Conservation (phyloP, 2,113 vertebrate genomes). For the Tretioscincus oriximinensis region DNA sequence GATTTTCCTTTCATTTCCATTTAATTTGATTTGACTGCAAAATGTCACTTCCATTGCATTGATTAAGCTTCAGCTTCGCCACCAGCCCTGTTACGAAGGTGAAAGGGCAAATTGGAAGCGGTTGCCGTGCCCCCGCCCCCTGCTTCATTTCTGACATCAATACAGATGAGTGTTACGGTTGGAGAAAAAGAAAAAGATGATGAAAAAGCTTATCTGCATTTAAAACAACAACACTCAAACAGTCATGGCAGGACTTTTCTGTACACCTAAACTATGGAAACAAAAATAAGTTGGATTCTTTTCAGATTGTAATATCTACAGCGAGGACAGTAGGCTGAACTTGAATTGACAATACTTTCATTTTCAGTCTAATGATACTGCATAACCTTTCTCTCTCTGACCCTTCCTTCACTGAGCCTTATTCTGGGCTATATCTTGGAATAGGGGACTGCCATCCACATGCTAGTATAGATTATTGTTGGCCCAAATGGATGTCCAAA, state of each 20-base stretch:
- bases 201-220: conserved; percentile 33
- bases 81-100: conserved; percentile 79
- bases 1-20: conserved; percentile 88
- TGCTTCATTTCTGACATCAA: conserved; percentile 65
- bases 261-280: neutral
- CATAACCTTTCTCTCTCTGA: no score
- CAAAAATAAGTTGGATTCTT: no score
- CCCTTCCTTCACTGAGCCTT: no score
- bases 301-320: no score
- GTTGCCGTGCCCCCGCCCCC: conserved; percentile 58
- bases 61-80: conserved; percentile 86
- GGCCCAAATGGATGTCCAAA: no score
- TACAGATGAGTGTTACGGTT: conserved; percentile 57
- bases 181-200: conserved; percentile 7
- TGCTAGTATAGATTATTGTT: no score
- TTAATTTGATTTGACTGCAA: conserved; percentile 94
- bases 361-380: no score
- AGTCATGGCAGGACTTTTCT: neutral
- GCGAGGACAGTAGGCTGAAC: neutral
- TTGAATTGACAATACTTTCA: neutral
- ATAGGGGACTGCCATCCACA: no score
- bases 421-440: no score
- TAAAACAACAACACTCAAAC: neutral
- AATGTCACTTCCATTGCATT: conserved; percentile 92
- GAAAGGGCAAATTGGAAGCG: conserved; percentile 72